Base-by-base conservation (phyloP, 2,113 vertebrate species). In the Corythornis cristatus region DNA sequence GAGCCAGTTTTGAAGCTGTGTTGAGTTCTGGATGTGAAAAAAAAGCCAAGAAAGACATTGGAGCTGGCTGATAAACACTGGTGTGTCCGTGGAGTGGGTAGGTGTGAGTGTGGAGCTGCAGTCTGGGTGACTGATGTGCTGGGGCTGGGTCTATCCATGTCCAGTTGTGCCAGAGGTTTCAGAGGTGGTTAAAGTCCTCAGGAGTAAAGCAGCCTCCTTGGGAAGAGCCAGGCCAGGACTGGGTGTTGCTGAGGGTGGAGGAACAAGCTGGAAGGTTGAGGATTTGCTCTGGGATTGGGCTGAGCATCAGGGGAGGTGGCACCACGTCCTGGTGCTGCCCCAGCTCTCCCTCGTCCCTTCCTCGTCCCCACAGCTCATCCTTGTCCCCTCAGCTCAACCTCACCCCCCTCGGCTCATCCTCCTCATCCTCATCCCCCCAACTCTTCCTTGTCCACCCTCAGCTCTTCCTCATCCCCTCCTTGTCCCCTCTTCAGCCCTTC, bases 11-110 rank as follows among this genome's bases (percentile, higher is more conserved):
- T 50, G 25, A 54, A 85, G 37, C 50, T 90, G 61, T 53, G 75
- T n/a, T 92, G 60, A 94, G 93, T 97, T 94, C 93, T 85, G 58
- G 71, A 88, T 97, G 88, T 68, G 76, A 58, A 57, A 73, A 81
- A 78, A 11, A 79, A 81, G 29, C 50, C 62, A 95, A 84, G 35
- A 56, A 68, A 33, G 48, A 37, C 37, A 37, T 9, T 79, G 23
- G 64, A 81, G 31, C 50, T 4, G 1, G 33, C 33, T 88, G 90
- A 81, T 70, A 72, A 88, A 37, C 87, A 21, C 7, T 65, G 82
- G 33, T 28, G 23, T 28, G 73, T 51, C 6, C 33, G 70, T 51
- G 64, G 81, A 50, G 62, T 9, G 37, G 83, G 87, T 28, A 71
- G 66, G 4, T 74, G 9, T 53, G 77, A 81, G 51, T 0, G 1